Evolutionary conservation across 2,797 vertebrate species (phyloP), one percentile per base, ranked within the genome.

Genomic region (Liparis tanakae): DNA sequence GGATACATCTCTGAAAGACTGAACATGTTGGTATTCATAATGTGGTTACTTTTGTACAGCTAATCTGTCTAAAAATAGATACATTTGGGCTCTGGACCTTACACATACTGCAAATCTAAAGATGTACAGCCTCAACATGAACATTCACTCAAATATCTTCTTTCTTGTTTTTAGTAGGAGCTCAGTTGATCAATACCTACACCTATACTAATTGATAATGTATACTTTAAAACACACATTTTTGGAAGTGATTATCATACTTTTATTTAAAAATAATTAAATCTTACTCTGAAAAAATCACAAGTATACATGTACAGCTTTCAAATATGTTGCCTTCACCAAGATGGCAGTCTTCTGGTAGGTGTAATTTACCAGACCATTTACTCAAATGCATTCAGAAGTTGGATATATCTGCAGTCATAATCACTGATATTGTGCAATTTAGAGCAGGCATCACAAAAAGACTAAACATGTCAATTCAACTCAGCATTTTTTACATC

Each of bases 181-280:
- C 12, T 64, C 15, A 37, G 33, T 50, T 9, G 3, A 4, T 56
- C 18, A 25, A n/a, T 46, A 17, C 17, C 5, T 37, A 10, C 30
- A n/a, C 12, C 20, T 13, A 4, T 13, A 4, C 39, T 63, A 6
- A 37, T 9, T 60, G 9, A 54, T 20, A 34, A 34, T 68, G 17
- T 20, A 60, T 43, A 56, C 39, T 10, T 34, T 18, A 14, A 10
- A 63, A 72, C 18, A 62, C n/a, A 56, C 54, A 55, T 48, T 48
- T n/a, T n/a, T 9, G 17, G 17, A 7, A n/a, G 46, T 48, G 46
- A 48, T 48, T 48, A 4, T n/a, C 46, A 48, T 48, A n/a, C 44
- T 48, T 48, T 48, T 48, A 17, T 48, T 18, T n/a, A 17, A n/a
- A 48, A n/a, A 9, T n/a, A 48, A 8, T 18, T 48, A 17, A 46